phyloP scores from a whole-genome alignment of 2,113 vertebrate genomes.

The Dendrocopos noguchii region DNA sequence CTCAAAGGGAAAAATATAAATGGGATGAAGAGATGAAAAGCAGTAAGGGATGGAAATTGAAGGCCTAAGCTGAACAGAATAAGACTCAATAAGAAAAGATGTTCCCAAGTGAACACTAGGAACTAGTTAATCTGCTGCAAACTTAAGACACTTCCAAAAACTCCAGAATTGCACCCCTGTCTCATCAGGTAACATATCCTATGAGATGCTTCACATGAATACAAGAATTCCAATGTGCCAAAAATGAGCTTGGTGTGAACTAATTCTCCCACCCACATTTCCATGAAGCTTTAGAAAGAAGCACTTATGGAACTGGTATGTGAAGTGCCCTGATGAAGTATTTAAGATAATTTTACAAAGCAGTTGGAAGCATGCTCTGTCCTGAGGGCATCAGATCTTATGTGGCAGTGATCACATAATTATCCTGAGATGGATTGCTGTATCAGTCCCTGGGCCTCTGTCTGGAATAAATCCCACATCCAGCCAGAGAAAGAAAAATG shows the following conservation, averaged over 20 bases:
- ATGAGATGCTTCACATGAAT: neutral
- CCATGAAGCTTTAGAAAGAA: constrained; percentile 28
- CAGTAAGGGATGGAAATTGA: neutral
- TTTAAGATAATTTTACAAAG: constrained; percentile 36
- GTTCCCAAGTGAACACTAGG: neutral
- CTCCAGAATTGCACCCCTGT: neutral
- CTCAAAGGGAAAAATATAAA: neutral
- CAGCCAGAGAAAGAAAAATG: constrained; percentile 18
- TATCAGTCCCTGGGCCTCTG: constrained; percentile 16
- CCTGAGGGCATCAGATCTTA: constrained; percentile 29
- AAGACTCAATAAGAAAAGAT: neutral
- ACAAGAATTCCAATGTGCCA: constrained; percentile 23
- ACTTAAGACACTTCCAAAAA: constrained; percentile 31
- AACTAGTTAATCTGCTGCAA: constrained; percentile 12
- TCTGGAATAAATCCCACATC: constrained; percentile 26
- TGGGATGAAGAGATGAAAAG: constrained; percentile 8
- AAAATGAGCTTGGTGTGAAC: constrained; percentile 33
- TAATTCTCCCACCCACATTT: constrained; percentile 35
- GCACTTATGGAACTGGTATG: neutral
- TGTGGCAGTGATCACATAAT: constrained; percentile 9
- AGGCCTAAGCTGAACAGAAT: neutral
- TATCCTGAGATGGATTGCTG: neutral
- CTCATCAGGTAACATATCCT: constrained; percentile 6
- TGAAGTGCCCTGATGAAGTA: neutral
- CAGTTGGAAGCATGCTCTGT: neutral